Conservation (phyloP, 2,888 invertebrate species). For the Pinctada fucata region DNA sequence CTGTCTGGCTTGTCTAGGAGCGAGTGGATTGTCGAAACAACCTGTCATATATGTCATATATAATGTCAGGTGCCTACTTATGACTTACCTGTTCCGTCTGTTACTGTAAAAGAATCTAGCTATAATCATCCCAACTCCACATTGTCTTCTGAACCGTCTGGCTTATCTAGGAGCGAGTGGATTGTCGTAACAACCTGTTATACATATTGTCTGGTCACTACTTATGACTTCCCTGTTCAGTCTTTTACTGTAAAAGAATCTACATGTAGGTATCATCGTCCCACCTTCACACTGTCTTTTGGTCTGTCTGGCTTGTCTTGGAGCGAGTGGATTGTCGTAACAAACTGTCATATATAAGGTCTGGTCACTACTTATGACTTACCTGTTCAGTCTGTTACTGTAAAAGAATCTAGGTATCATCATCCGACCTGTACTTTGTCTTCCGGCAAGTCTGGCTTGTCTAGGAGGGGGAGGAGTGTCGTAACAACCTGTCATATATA, state of each 20-base stretch:
- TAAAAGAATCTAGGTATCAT: neutral
- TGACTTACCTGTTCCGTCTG: neutral
- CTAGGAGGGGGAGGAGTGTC: neutral
- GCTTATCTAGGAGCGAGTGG: neutral
- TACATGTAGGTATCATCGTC: neutral
- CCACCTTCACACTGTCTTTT: neutral
- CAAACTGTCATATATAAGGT: too few species aligned
- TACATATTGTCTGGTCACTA: too few species aligned
- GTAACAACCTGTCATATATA: neutral
- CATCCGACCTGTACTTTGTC: neutral
- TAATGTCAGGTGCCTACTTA: too few species aligned
- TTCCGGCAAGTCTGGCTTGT: neutral
- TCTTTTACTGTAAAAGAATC: neutral
- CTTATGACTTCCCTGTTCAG: neutral
- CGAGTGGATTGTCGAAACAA: neutral
- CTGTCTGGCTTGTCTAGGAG: neutral
- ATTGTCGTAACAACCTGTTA: neutral
- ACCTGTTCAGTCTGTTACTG: neutral
- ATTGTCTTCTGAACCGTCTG: neutral
- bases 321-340: neutral
- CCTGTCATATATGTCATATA: too few species aligned
- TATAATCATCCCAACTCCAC: neutral
- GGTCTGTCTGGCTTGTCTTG: neutral
- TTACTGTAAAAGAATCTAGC: neutral
- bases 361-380: neutral